A percentile compares a stretch with the other conserved stretches of the same genome.
These are phyloP conservation scores for Sarcophaga subvicina DNA, from an alignment of 2,888 invertebrate genomes.

Conservation along the genomic window DNA sequence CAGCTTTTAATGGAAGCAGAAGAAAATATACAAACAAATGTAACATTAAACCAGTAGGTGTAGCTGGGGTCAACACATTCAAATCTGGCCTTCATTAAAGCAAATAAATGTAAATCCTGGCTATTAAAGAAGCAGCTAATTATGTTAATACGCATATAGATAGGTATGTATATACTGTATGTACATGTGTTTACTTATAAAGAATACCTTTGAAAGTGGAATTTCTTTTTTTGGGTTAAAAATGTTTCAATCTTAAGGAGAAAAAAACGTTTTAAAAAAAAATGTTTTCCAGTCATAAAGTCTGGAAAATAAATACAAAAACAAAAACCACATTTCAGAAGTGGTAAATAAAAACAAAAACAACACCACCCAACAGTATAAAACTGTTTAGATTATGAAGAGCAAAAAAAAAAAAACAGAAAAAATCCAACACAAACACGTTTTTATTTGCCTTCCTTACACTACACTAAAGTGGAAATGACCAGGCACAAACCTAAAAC, in stretches of 20 bases:
- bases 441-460: neutral
- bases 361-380: neutral
- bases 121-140: constrained; percentile 6
- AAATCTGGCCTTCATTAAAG: too few relatives aligned
- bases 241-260: neutral
- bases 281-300: constrained; percentile 45
- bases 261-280: neutral
- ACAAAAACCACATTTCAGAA: neutral
- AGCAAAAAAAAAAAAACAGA: neutral
- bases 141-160: neutral
- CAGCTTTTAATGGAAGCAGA: too few relatives aligned
- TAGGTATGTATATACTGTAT: neutral
- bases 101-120: too few relatives aligned
- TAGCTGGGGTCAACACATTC: too few relatives aligned
- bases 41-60: too few relatives aligned
- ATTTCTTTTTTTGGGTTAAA: neutral
- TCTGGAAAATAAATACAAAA: constrained; percentile 10
- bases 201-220: neutral
- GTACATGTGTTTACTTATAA: too few relatives aligned
- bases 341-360: neutral
- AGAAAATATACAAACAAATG: too few relatives aligned
- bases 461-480: neutral
- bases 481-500: neutral
- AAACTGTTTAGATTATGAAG: neutral
- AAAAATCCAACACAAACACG: constrained; percentile 5